Conservation (phyloP, 2,113 vertebrate species). For the Piprites chloris region DNA sequence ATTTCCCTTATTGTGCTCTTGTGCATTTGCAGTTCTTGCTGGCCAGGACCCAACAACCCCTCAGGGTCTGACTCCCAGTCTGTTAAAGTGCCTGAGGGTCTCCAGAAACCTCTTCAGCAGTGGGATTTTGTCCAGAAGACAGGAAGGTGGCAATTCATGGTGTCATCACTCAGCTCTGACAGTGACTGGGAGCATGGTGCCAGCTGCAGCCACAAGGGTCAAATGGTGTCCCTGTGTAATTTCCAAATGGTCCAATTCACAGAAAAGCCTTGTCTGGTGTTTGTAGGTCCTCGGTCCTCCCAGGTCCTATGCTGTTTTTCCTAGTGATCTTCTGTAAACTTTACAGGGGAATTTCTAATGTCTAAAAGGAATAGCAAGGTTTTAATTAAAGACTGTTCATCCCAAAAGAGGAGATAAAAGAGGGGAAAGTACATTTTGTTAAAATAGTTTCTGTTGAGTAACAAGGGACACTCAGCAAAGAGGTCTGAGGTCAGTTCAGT, state of each 20-base stretch:
- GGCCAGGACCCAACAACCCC: background rate
- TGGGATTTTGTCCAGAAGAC: background rate
- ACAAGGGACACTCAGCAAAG: background rate
- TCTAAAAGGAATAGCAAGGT: background rate
- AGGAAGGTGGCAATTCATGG: background rate
- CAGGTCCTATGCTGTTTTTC: background rate
- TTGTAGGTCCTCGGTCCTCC: background rate
- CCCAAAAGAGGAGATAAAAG: background rate
- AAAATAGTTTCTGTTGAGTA: background rate
- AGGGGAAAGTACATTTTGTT: background rate
- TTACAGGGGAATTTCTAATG: background rate
- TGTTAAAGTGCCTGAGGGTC: background rate
- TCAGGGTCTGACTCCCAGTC: background rate
- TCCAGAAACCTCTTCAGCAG: background rate
- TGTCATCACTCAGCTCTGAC: background rate
- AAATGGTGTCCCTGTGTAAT: background rate
- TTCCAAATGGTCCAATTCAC: background rate
- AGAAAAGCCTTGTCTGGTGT: background rate
- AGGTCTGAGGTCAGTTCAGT: background rate
- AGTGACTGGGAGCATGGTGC: background rate
- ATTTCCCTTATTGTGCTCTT: background rate
- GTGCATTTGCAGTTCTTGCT: fast-evolving
- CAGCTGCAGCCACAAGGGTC: background rate
- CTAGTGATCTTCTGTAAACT: background rate
- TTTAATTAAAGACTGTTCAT: background rate